Evolutionary conservation across 2,797 vertebrate species (phyloP).

Genomic region (Spheniscus humboldti): DNA sequence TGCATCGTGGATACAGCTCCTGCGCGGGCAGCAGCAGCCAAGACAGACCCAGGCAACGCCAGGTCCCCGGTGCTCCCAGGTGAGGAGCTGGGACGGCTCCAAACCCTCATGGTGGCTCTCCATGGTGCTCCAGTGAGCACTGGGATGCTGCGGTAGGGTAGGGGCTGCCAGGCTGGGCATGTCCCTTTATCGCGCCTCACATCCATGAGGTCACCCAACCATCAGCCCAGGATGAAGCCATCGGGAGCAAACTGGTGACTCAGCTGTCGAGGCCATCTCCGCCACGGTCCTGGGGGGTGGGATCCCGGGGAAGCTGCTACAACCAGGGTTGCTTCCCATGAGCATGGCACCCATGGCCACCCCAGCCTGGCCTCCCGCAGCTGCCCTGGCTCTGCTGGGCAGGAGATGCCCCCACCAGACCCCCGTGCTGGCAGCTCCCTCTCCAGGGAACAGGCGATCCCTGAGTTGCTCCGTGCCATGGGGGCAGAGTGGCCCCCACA

Average conservation of each 20-base stretch:
- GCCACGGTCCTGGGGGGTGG: accelerated
- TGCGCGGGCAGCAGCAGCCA: accelerated
- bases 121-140: too few relatives aligned
- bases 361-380: not conserved
- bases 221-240: not conserved
- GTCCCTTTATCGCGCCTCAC: not conserved
- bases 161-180: not conserved
- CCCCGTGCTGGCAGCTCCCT: not conserved
- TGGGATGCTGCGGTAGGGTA: not conserved
- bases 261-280: not conserved
- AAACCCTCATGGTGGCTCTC: not conserved
- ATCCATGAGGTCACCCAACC: not conserved
- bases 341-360: accelerated
- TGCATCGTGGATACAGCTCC: not conserved
- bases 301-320: not conserved
- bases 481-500: not conserved
- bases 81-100: not conserved
- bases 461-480: accelerated
- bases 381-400: not conserved
- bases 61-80: not conserved
- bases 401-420: not conserved
- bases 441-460: not conserved
- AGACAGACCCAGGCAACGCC: not conserved
- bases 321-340: not conserved
- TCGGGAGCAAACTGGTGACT: not conserved